Percentiles rank a stretch among this genome's conserved stretches.
Evolutionary conservation across 1,140 invertebrate species (phyloP).

Genomic region (Polypedilum vanderplanki): DNA sequence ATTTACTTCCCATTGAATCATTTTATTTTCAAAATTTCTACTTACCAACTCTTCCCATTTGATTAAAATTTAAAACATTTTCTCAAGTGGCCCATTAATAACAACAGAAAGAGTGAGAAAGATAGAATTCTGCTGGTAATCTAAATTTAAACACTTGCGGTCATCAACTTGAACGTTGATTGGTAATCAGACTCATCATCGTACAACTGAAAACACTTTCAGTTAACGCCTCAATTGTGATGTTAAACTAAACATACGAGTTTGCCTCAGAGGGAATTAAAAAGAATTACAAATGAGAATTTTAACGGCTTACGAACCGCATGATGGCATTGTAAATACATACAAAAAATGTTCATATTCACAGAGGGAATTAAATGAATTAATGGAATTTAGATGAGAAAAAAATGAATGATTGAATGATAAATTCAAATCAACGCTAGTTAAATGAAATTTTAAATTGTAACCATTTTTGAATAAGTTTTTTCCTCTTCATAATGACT

Average conservation of each 20-base stretch:
- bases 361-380: not conserved
- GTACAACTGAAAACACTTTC: not conserved
- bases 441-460: slow-evolving; percentile 23
- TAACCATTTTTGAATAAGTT: slow-evolving; percentile 6
- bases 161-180: slow-evolving; percentile 27
- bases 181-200: not conserved
- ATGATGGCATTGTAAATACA: not conserved
- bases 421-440: slow-evolving; percentile 16
- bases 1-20: not conserved
- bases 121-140: not conserved
- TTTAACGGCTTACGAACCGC: not conserved
- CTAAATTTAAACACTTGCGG: slow-evolving; percentile 24
- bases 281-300: slow-evolving; percentile 20
- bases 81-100: slow-evolving; percentile 7
- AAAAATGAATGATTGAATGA: slow-evolving; percentile 25
- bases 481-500: not conserved
- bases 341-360: not conserved
- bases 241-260: not conserved
- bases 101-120: not conserved
- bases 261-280: not conserved
- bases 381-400: slow-evolving; percentile 1
- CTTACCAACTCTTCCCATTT: not conserved
- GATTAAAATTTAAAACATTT: not conserved
- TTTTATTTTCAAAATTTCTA: not conserved
- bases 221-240: slow-evolving; percentile 15